Conservation (phyloP, 2,888 invertebrate species). For the Microplitis manilae region DNA sequence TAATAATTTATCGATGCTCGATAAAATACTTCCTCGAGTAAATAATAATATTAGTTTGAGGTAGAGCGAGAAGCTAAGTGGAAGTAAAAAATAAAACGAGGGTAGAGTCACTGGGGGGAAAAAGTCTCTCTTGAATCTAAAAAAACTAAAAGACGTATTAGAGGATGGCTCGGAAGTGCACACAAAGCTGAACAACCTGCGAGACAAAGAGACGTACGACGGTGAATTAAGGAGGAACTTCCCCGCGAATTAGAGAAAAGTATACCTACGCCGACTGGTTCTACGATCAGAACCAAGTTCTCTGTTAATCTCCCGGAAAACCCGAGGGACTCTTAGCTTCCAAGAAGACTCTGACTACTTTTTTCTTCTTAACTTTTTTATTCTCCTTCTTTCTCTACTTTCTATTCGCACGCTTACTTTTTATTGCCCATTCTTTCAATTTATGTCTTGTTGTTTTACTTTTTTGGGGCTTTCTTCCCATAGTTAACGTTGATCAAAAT, state of each 20-base stretch:
- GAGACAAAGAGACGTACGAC: conserved; percentile 28
- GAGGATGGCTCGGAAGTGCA: conserved; percentile 40
- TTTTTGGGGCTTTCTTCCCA: not conserved
- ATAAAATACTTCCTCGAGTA: conserved; percentile 24
- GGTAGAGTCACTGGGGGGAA: conserved; percentile 39
- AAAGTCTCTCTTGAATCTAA: conserved; percentile 31
- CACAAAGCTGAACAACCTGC: conserved; percentile 35
- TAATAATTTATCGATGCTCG: conserved; percentile 29
- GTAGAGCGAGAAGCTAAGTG: not conserved
- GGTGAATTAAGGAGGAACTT: conserved; percentile 55
- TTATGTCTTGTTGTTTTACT: conserved; percentile 10
- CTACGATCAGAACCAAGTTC: conserved; percentile 58
- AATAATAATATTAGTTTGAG: conserved; percentile 32
- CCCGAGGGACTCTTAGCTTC: conserved; percentile 50
- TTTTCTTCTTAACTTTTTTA: conserved; percentile 14
- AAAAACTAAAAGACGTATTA: conserved; percentile 34
- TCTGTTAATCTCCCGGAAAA: conserved; percentile 62
- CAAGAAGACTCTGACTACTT: conserved; percentile 45
- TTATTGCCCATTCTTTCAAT: not conserved
- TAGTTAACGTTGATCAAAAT: not conserved
- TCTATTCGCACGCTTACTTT: conserved; percentile 31
- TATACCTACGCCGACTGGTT: conserved; percentile 57
- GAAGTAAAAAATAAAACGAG: conserved; percentile 38
- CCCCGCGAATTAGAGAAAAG: conserved; percentile 65
- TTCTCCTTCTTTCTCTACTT: conserved; percentile 36